Percentiles rank a stretch among this genome's conserved stretches.
Conservation (phyloP, 2,888 invertebrate genomes). For the Meliscaeva auricollis region DNA sequence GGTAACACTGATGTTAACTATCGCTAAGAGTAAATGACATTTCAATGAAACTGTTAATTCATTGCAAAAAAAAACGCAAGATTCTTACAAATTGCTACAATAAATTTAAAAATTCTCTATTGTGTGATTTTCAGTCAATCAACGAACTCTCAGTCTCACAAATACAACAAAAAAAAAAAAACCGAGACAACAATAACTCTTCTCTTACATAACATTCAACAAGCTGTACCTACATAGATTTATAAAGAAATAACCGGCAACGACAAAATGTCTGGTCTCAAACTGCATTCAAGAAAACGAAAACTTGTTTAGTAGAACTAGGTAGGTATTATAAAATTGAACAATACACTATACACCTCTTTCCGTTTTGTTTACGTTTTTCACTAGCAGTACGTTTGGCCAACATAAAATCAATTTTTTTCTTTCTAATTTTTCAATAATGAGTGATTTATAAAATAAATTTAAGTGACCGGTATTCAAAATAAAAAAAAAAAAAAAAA, state of each 20-base stretch:
- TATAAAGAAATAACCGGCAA: background rate
- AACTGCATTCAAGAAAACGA: background rate
- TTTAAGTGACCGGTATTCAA: constrained; percentile 17
- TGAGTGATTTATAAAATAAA: constrained; percentile 1
- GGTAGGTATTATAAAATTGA: background rate
- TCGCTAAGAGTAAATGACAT: background rate
- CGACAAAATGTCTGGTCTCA: constrained; percentile 2
- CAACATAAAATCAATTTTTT: background rate
- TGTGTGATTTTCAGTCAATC: background rate
- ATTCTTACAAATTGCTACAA: background rate
- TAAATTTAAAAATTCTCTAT: background rate
- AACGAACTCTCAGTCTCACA: background rate
- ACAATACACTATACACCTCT: background rate
- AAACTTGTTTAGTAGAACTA: background rate
- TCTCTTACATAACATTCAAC: background rate
- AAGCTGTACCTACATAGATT: background rate
- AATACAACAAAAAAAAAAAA: background rate
- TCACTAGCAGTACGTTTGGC: background rate
- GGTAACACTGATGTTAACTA: too few species aligned
- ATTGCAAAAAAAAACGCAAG: background rate
- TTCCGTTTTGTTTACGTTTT: constrained; percentile 15
- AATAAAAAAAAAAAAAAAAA: too few species aligned
- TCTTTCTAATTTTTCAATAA: too few species aligned
- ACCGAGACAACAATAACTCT: background rate
- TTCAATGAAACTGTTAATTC: constrained; percentile 16